phyloP scores from a whole-genome alignment of 1,140 invertebrate genomes.

The Philaenus spumarius region DNA sequence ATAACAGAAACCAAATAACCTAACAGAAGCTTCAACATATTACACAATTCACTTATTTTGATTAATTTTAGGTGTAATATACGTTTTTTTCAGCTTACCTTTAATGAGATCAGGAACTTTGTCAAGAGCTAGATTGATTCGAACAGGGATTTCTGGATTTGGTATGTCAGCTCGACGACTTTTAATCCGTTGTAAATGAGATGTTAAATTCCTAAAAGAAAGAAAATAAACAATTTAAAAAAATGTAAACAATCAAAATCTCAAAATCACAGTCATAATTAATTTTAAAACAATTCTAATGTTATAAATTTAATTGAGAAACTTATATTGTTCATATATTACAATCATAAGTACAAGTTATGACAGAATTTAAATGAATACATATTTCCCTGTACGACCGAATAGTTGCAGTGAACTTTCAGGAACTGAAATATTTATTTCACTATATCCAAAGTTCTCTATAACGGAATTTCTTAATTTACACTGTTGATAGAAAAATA shows the following conservation, averaged over 20 bases:
- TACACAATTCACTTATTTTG: background rate
- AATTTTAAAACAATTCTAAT: background rate
- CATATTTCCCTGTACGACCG: too few relatives aligned
- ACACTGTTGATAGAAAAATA: too few relatives aligned
- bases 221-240: slow-evolving; percentile 11
- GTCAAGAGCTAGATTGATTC: slow-evolving; percentile 66
- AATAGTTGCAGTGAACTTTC: too few relatives aligned
- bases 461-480: too few relatives aligned
- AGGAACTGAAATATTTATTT: too few relatives aligned
- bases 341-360: too few relatives aligned
- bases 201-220: slow-evolving; percentile 44
- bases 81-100: slow-evolving; percentile 47
- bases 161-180: slow-evolving; percentile 71
- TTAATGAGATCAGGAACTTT: slow-evolving; percentile 70
- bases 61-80: background rate
- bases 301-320: background rate
- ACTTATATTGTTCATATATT: background rate
- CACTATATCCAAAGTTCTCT: too few relatives aligned
- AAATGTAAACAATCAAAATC: background rate
- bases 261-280: too few relatives aligned
- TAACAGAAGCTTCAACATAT: background rate
- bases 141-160: slow-evolving; percentile 75
- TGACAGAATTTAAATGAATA: too few relatives aligned
- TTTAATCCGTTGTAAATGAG: slow-evolving; percentile 71
- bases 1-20: background rate